Conservation (phyloP, 2,888 invertebrate genomes). For the Drosophila incognita region DNA sequence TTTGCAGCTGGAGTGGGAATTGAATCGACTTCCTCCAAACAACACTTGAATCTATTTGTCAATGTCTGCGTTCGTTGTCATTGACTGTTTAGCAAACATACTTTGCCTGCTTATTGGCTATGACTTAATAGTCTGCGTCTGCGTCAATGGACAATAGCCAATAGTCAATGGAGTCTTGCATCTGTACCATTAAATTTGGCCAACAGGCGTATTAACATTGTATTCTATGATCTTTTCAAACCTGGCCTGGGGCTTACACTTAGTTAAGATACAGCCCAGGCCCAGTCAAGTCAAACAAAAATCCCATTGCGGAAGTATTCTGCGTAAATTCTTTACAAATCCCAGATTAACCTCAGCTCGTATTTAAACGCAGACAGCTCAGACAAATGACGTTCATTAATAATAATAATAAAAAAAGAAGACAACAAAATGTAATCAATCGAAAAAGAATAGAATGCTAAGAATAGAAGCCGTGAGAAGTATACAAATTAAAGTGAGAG, state of each 20-base stretch:
- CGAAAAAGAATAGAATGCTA: neutral
- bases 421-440: neutral
- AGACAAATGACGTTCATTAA: conserved; percentile 63
- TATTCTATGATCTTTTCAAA: conserved; percentile 8
- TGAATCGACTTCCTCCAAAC: neutral
- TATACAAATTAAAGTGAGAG: conserved; percentile 10
- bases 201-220: conserved; percentile 3
- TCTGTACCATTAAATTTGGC: conserved; percentile 16
- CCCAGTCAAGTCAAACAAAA: conserved; percentile 43
- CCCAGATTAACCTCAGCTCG: conserved; percentile 9
- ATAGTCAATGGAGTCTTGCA: conserved; percentile 5
- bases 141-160: neutral
- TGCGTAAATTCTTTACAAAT: conserved; percentile 22
- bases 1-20: neutral
- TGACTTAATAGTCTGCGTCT: neutral
- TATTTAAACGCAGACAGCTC: conserved; percentile 41
- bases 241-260: conserved; percentile 25
- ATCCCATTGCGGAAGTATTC: conserved; percentile 46
- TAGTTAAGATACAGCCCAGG: conserved; percentile 42
- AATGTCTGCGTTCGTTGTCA: neutral
- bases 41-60: neutral
- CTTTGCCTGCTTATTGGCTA: neutral
- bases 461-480: neutral
- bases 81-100: neutral
- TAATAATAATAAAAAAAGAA: conserved; percentile 20